Conservation (phyloP, 2,113 vertebrate species). For the Esox niger region DNA sequence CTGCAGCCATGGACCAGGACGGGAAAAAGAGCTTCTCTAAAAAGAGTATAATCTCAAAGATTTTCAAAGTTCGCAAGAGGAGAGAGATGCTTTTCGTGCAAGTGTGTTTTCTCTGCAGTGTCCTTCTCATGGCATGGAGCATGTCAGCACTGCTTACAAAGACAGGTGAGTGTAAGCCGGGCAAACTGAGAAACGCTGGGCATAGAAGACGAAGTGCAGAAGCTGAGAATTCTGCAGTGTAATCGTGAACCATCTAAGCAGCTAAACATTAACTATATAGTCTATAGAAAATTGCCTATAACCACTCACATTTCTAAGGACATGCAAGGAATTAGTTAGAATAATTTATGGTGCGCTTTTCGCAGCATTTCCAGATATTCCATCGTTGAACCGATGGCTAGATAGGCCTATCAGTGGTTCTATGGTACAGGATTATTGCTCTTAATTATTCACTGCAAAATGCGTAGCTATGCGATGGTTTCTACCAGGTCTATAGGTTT, state of each 20-base stretch:
- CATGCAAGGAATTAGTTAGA: slow-evolving; percentile 7
- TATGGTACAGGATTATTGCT: neutral
- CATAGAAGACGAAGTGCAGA: slow-evolving; percentile 19
- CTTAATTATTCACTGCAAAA: neutral
- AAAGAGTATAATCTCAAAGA: slow-evolving; percentile 71
- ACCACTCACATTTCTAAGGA: slow-evolving; percentile 37
- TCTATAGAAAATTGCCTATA: neutral
- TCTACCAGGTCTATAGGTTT: neutral
- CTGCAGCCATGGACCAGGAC: slow-evolving; percentile 61
- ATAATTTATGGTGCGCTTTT: neutral
- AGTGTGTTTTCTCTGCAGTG: slow-evolving; percentile 87
- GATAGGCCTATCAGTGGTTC: no score
- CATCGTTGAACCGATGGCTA: neutral
- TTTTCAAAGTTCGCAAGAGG: slow-evolving; percentile 90
- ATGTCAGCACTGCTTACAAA: slow-evolving; percentile 80
- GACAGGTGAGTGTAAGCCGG: slow-evolving; percentile 78
- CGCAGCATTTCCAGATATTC: neutral
- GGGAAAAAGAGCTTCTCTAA: slow-evolving; percentile 60
- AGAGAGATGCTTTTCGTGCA: slow-evolving; percentile 90
- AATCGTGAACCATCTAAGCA: slow-evolving; percentile 28
- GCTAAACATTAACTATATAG: neutral
- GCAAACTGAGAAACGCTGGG: slow-evolving; percentile 22
- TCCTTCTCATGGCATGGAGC: slow-evolving; percentile 86
- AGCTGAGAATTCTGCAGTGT: slow-evolving; percentile 57
- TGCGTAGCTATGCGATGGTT: neutral